phyloP scores from a whole-genome alignment of 2,888 invertebrate species.

The Monopis laevigella region DNA sequence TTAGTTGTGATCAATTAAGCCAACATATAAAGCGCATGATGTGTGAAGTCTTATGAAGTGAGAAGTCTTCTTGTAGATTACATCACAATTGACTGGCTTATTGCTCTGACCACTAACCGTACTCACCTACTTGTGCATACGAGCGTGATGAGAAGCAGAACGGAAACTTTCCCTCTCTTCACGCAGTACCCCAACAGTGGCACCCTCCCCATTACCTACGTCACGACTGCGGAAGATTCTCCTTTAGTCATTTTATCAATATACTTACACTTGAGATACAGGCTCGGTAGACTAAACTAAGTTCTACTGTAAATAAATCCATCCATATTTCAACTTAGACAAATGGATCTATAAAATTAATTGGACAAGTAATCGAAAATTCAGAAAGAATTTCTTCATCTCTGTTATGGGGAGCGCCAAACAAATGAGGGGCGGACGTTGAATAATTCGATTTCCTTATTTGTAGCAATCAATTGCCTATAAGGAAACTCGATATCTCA shows the following conservation, averaged over 20 bases:
- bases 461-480: constrained; percentile 64
- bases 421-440: constrained; percentile 67
- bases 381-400: constrained; percentile 67
- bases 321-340: constrained; percentile 31
- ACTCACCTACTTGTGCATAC: constrained; percentile 53
- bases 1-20: too few species aligned
- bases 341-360: constrained; percentile 68
- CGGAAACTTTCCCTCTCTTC: constrained; percentile 63
- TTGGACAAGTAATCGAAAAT: constrained; percentile 68
- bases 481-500: constrained; percentile 35
- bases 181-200: constrained; percentile 40
- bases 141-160: constrained; percentile 55
- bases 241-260: too few species aligned
- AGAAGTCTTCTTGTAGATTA: constrained; percentile 58
- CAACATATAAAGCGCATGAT: constrained; percentile 20
- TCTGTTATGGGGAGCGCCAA: constrained; percentile 58
- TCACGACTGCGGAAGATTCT: too few species aligned
- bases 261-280: too few species aligned
- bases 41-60: constrained; percentile 43
- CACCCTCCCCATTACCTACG: constrained; percentile 1
- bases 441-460: constrained; percentile 68
- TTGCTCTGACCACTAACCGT: constrained; percentile 54
- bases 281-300: too few species aligned
- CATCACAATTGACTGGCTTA: constrained; percentile 58
- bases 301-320: neutral